Evolutionary conservation across 2,113 vertebrate genomes (phyloP).

Genomic region (Falco punctatus): DNA sequence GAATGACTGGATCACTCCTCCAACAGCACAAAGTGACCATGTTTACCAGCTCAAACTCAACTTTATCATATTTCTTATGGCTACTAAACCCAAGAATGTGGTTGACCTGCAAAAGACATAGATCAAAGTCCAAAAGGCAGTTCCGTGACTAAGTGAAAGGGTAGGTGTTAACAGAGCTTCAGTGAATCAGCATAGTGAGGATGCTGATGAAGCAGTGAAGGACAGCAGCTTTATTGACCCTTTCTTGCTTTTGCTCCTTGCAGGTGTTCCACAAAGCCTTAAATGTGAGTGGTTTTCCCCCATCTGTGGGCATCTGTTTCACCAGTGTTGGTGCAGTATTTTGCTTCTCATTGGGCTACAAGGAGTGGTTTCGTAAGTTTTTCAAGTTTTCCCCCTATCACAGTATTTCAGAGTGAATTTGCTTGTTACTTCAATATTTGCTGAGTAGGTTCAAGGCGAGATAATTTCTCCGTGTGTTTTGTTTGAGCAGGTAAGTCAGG

Average conservation of each 20-base stretch:
- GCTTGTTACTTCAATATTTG: not conserved
- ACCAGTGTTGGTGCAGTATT: not conserved
- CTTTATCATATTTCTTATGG: not conserved
- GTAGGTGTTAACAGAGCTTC: not conserved
- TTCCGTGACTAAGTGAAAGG: not conserved
- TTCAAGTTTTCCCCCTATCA: not conserved
- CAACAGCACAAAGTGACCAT: not conserved
- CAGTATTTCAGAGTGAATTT: not conserved
- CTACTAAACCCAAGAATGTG: not conserved
- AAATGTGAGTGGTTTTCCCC: not conserved
- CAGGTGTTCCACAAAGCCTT: not conserved
- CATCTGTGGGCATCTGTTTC: not conserved
- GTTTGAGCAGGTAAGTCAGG: not conserved
- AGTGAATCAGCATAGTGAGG: not conserved
- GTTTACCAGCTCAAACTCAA: not conserved
- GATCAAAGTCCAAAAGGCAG: not conserved
- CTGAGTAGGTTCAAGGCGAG: not conserved
- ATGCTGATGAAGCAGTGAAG: not conserved
- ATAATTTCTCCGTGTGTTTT: not conserved
- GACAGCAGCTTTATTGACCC: accelerated
- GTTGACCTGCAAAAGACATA: not conserved
- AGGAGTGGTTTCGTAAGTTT: not conserved
- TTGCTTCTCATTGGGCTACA: not conserved
- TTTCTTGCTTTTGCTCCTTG: not conserved
- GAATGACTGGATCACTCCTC: not conserved